Evolutionary conservation across 1,140 invertebrate species (phyloP), one percentile per base, ranked within the genome.

Genomic region (Ruditapes philippinarum): DNA sequence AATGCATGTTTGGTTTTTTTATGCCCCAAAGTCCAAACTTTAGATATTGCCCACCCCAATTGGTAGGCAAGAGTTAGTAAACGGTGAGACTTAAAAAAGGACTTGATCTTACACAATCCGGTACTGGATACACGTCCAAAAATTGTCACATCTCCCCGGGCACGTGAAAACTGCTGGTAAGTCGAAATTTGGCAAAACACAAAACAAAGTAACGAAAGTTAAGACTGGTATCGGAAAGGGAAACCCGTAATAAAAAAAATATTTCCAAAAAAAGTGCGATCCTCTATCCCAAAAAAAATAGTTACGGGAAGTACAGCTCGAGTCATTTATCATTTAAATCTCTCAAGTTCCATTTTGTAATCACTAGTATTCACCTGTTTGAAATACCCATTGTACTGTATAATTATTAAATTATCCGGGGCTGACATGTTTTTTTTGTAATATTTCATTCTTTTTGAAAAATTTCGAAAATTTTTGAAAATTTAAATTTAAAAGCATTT

Each of bases 81-180:
- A 91, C 90, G 31, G 90, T 91, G 68, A 93, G 91, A n/a, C 42
- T 91, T 92, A 25, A 91, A 84, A 54, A 85, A 89, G 17, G 91
- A 78, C 19, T 91, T 70, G 5, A 90, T 51, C 51, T 93, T 91
- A 49, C 92, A 93, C 22, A 91, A 33, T 60, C 40, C 11, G 81
- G 76, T 4, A 54, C 40, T 0, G 86, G 90, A 79, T 92, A 93
- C 0, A 89, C 92, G 91, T 92, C 92, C 89, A 91, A 92, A 78
- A 81, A 83, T 90, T 76, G 92, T 92, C 1, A 92, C n/a, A 92
- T 88, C 65, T 93, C 92, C 14, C 90, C 91, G 25, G 92, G 92
- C 28, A 93, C 91, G 33, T 89, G 89, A 0, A 87, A 65, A 54
- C 89, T 92, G 86, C 90, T 92, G 22, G 90, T 76, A 7, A 93